Base-by-base conservation (phyloP, 2,113 vertebrate species). In the Scalopus aquaticus region DNA sequence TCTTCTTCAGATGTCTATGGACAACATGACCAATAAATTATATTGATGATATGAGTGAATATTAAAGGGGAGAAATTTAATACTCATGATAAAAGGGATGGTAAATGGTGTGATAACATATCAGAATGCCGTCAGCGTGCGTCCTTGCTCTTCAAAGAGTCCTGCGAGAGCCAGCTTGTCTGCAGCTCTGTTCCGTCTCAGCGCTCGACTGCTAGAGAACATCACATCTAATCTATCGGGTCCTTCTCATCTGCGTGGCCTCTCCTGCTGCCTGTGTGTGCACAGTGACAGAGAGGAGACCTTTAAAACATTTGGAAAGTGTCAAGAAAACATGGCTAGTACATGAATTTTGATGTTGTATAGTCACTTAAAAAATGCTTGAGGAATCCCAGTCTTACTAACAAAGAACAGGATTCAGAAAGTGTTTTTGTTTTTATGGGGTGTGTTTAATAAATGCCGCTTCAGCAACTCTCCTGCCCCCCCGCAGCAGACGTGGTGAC, bases 361-460 rank as follows among this genome's bases (percentile, higher is more conserved):
- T 86, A 30, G 9, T 62, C 58, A 67, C 44, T 74, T 10, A 64
- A 32, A 79, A 79, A 88, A 24, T 58, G 6, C 58, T 37, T 73
- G 28, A 65, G 28, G 56, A 83, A n/a, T 70, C 13, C 26, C 20
- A 78, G 37, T 67, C 28, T 91, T 73, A 65, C 19, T 35, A 74
- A 87, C 39, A 78, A 77, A 90, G 35, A 77, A 73, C 6, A 82
- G 58, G 24, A 74, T 65, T 82, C 91, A 62, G 44, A 39, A 64
- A 82, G 32, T 17, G 20, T 39, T 77, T 35, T 84, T 72, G 30
- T 77, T 81, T 88, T 82, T 72, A 92, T 69, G 62, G 20, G 42
- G 9, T 60, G 77, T 70, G 49, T 37, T 72, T 92, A 82, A 76
- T n/a, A 90, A 91, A 80, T 73, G 22, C n/a, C 77, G 67, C 86